phyloP scores from a whole-genome alignment of 2,113 vertebrate genomes.

The Passer domesticus region DNA sequence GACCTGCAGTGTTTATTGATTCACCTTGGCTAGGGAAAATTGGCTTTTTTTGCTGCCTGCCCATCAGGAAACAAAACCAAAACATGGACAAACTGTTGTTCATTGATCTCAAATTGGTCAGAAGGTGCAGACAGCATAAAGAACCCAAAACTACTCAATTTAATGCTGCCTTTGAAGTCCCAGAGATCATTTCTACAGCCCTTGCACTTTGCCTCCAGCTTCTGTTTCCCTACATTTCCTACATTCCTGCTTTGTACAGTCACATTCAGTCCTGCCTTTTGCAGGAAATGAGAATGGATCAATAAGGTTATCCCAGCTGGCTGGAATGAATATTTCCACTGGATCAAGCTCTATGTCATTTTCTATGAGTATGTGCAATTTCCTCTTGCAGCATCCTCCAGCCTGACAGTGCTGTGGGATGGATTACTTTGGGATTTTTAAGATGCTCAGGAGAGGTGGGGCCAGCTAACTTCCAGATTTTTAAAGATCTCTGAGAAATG shows the following conservation, averaged over 20 bases:
- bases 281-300: constrained; percentile 46
- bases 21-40: background rate
- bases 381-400: constrained; percentile 4
- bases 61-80: constrained; percentile 10
- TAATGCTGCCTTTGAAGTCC: background rate
- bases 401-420: background rate
- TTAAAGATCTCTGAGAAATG: background rate
- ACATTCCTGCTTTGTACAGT: background rate
- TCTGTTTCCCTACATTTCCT: background rate
- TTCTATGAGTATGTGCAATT: background rate
- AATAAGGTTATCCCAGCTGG: constrained; percentile 5
- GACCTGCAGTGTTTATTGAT: background rate
- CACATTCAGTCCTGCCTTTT: background rate
- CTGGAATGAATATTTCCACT: constrained; percentile 34
- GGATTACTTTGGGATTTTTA: background rate
- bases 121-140: background rate
- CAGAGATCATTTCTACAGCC: background rate
- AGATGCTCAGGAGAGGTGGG: background rate
- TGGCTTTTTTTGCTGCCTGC: background rate
- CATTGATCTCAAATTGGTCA: background rate
- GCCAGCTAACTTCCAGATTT: background rate
- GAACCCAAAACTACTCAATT: constrained; percentile 4
- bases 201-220: background rate
- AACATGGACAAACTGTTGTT: background rate
- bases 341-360: background rate